Conservation (phyloP, 2,113 vertebrate species). For the Xyliphius kryptos region DNA sequence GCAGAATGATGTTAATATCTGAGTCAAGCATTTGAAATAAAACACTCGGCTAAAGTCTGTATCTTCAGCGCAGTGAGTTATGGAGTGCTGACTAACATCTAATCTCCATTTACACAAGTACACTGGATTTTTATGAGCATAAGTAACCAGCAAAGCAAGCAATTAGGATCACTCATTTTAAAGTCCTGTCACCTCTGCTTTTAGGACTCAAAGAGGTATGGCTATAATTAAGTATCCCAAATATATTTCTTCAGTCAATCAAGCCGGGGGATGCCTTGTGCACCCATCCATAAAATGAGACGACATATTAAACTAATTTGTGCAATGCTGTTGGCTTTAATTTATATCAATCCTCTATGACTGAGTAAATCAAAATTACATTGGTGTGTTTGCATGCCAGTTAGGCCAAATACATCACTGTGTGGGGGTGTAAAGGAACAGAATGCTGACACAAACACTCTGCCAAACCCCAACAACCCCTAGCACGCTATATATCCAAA, state of each 20-base stretch:
- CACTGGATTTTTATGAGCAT: slow-evolving; percentile 52
- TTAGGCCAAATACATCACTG: slow-evolving; percentile 16
- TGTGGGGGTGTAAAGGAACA: slow-evolving; percentile 10
- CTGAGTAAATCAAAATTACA: slow-evolving; percentile 25
- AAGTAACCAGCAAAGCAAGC: slow-evolving; percentile 42
- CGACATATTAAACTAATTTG: slow-evolving; percentile 33
- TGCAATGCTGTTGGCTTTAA: slow-evolving; percentile 29
- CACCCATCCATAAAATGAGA: slow-evolving; percentile 28
- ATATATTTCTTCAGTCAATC: slow-evolving; percentile 37
- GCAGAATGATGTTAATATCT: slow-evolving; percentile 39
- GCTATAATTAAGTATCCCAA: slow-evolving; percentile 44
- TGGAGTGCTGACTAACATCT: slow-evolving; percentile 52
- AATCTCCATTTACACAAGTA: slow-evolving; percentile 43
- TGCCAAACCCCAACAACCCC: slow-evolving; percentile 13
- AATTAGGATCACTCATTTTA: slow-evolving; percentile 46
- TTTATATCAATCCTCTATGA: slow-evolving; percentile 18
- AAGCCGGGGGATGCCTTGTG: slow-evolving; percentile 12
- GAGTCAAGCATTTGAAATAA: slow-evolving; percentile 43
- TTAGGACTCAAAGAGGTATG: slow-evolving; percentile 49
- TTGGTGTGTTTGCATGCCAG: neutral
- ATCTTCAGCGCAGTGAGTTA: slow-evolving; percentile 55
- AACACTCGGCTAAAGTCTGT: slow-evolving; percentile 49
- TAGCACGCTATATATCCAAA: neutral
- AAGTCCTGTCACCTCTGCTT: slow-evolving; percentile 54
- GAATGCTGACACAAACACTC: slow-evolving; percentile 23